Evolutionary conservation across 2,797 vertebrate species (phyloP).

Genomic region (Propithecus deckenii): DNA sequence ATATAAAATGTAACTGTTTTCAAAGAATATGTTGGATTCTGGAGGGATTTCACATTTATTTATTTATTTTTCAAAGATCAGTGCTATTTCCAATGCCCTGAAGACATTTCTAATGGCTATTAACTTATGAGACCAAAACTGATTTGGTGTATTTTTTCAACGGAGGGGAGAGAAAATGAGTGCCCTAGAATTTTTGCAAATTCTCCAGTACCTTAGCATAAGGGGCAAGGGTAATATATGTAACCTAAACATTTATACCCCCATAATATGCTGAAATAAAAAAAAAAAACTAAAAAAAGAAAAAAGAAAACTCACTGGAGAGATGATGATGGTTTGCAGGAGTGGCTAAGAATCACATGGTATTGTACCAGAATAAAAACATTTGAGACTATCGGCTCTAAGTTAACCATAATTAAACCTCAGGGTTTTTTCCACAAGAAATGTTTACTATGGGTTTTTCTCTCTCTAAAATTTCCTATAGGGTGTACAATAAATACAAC

Average conservation of each 20-base stretch:
- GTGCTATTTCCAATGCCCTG: not conserved
- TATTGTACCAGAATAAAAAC: not conserved
- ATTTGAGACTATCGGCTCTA: not conserved
- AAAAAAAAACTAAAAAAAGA: too few relatives aligned
- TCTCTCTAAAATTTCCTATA: not conserved
- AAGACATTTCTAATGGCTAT: not conserved
- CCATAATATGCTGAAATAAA: too few relatives aligned
- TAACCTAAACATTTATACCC: too few relatives aligned
- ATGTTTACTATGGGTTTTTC: not conserved
- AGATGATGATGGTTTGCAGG: not conserved
- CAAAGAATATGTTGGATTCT: not conserved
- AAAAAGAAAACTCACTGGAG: not conserved
- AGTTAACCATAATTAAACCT: not conserved
- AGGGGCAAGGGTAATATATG: not conserved
- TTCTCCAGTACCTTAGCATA: not conserved
- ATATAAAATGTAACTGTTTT: not conserved
- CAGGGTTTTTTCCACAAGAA: not conserved
- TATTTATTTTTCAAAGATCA: not conserved
- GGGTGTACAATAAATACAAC: not conserved
- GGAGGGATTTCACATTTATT: not conserved
- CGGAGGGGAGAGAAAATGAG: not conserved
- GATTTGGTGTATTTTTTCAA: not conserved
- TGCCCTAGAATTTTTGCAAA: not conserved
- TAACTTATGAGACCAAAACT: not conserved
- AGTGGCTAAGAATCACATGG: not conserved